Evolutionary conservation across 2,797 vertebrate genomes (phyloP), one percentile per base, ranked within the genome.

Genomic region (Coregonus sp.): DNA sequence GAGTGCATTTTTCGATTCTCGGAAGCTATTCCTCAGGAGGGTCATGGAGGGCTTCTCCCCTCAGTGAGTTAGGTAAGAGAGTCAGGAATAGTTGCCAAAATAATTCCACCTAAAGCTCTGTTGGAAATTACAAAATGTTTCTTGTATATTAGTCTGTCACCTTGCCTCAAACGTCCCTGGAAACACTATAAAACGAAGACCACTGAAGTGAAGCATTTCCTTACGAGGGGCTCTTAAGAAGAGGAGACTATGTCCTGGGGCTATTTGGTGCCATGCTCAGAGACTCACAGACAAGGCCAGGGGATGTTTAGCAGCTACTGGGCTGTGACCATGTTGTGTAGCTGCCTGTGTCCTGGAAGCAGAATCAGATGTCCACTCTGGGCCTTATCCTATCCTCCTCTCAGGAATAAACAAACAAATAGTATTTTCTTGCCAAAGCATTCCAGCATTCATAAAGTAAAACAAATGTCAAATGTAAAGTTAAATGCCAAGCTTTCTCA

Each of bases 1-100:
- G 92, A 94, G 87, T 84, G 93, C 89, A 95, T 97, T 95, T 95
- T 95, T 87, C 84, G 84, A 79, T 84, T 84, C 89, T 93, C 84
- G 84, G 87, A 82, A 89, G 89, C 89, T 77, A 84, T 87, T 92
- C 89, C 92, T 94, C 93, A 89, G 90, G 92, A 94, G 94, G 92
- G 78, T 85, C 76, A 71, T 75, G 61, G 47, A 20, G 75, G 63
- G 71, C 70, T 69, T 73, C 37, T 82, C 88, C 88, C 90, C 90
- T 92, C 91, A 92, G 87, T 80, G 86, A 91, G 89, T 91, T 87
- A 88, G 92, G 87, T 94, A 95, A 96, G 94, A 61, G n/a, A 61
- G 6, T 61, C 86, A 85, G 67, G 88, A 92, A 88, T 89, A 87
- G 90, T 91, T 90, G 90, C 75, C 84, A 90, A 78, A 86, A 88